These are phyloP conservation scores for Anoplopoma fimbria DNA, from an alignment of 2,113 vertebrate species.

Conservation along the genomic window DNA sequence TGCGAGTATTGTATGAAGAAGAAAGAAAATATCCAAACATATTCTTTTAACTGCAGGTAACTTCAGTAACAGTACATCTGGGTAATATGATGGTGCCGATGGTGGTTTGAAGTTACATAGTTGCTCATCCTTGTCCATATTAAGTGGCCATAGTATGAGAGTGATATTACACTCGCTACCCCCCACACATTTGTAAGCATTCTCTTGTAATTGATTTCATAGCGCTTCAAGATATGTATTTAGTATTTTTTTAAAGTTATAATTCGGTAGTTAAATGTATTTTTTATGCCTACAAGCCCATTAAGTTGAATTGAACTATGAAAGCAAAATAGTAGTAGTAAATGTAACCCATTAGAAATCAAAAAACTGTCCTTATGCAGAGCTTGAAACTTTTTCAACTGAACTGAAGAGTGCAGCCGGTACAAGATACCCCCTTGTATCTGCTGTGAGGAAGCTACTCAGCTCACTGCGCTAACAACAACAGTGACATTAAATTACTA, in stretches of 20 bases:
- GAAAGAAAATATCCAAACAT: neutral
- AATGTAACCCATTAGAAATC: neutral
- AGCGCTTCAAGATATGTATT: neutral
- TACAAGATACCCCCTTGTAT: neutral
- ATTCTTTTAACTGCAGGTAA: neutral
- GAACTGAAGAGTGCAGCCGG: neutral
- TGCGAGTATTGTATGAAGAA: neutral
- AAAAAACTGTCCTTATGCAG: neutral
- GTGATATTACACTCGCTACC: neutral
- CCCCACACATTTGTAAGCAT: neutral
- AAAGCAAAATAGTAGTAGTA: neutral
- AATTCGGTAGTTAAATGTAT: neutral
- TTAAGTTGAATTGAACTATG: neutral
- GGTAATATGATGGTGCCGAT: neutral
- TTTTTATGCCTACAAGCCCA: neutral
- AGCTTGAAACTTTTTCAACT: constrained; percentile 1
- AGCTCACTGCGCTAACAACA: constrained; percentile 45
- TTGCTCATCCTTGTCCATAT: neutral
- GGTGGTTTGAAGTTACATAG: neutral
- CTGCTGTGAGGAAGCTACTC: constrained; percentile 31
- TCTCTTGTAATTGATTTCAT: neutral
- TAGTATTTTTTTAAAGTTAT: neutral
- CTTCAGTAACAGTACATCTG: neutral
- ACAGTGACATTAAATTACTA: constrained; percentile 61
- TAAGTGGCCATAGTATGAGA: neutral